phyloP scores from a whole-genome alignment of 2,888 invertebrate species.

The Hermaeophaga mercurialis region DNA sequence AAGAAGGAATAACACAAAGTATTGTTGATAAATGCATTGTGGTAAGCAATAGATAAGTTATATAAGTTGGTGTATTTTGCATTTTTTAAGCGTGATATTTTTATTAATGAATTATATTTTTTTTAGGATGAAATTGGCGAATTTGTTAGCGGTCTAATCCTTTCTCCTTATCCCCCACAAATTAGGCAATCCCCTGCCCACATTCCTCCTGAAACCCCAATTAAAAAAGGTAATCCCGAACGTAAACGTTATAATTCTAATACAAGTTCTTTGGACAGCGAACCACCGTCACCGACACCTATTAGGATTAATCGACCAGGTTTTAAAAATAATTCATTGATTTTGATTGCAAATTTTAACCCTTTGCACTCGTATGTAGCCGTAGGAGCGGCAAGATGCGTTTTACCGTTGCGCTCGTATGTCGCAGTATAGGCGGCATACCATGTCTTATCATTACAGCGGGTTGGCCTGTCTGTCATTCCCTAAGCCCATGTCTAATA shows the following conservation, averaged over 20 bases:
- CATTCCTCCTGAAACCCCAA: slow-evolving; percentile 40
- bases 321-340: slow-evolving; percentile 33
- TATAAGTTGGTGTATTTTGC: background rate
- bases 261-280: slow-evolving; percentile 59
- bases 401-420: too few species aligned
- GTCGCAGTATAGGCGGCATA: too few species aligned
- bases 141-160: slow-evolving; percentile 65
- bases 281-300: slow-evolving; percentile 60
- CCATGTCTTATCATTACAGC: too few species aligned
- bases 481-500: too few species aligned
- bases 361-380: too few species aligned
- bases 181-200: slow-evolving; percentile 55
- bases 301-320: slow-evolving; percentile 57
- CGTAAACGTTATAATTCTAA: slow-evolving; percentile 62
- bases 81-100: too few species aligned
- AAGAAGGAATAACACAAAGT: slow-evolving; percentile 78
- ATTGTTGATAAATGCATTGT: slow-evolving; percentile 80
- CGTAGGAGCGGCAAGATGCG: too few species aligned
- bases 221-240: slow-evolving; percentile 50
- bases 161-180: slow-evolving; percentile 65
- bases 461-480: too few species aligned
- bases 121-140: slow-evolving; percentile 69
- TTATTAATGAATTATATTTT: slow-evolving; percentile 1
- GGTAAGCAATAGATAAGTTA: slow-evolving; percentile 53
- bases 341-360: background rate